These are phyloP conservation scores for Epicauta chinensis DNA, from an alignment of 1,140 invertebrate genomes.

Conservation along the genomic window DNA sequence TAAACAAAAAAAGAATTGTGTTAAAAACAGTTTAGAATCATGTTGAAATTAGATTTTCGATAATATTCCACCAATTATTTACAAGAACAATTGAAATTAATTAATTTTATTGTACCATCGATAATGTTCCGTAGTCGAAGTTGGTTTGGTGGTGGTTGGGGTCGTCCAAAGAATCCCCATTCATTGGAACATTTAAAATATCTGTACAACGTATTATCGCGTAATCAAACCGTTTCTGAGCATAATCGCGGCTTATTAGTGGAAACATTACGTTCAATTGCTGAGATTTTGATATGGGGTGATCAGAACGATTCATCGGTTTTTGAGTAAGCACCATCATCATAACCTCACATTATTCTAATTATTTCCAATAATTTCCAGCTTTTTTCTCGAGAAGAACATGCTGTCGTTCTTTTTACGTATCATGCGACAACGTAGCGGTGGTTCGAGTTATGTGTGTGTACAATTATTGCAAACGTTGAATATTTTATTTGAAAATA, in stretches of 20 bases:
- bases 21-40: too few relatives aligned
- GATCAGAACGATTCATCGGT: conserved; percentile 99
- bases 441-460: conserved; percentile 87
- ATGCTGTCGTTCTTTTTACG: conserved; percentile 97
- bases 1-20: too few relatives aligned
- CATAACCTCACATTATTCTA: neutral
- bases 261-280: conserved; percentile 93
- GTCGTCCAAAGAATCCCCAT: conserved; percentile 92
- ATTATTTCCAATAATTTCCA: conserved; percentile 50
- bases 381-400: conserved; percentile 98
- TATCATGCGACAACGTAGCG: conserved; percentile 97
- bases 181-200: conserved; percentile 96
- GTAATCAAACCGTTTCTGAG: conserved; percentile 96
- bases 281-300: conserved; percentile 99
- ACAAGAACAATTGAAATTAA: too few relatives aligned
- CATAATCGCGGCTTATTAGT: conserved; percentile 91
- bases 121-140: conserved; percentile 78
- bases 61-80: too few relatives aligned
- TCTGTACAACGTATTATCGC: conserved; percentile 89
- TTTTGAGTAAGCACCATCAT: conserved; percentile 81
- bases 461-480: conserved; percentile 96
- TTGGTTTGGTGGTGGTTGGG: conserved; percentile 81
- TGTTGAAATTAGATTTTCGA: too few relatives aligned
- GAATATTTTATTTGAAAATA: conserved; percentile 99
- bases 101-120: too few relatives aligned